These are phyloP conservation scores for Tipula helvola DNA, from an alignment of 2,888 invertebrate species.

Conservation along the genomic window DNA sequence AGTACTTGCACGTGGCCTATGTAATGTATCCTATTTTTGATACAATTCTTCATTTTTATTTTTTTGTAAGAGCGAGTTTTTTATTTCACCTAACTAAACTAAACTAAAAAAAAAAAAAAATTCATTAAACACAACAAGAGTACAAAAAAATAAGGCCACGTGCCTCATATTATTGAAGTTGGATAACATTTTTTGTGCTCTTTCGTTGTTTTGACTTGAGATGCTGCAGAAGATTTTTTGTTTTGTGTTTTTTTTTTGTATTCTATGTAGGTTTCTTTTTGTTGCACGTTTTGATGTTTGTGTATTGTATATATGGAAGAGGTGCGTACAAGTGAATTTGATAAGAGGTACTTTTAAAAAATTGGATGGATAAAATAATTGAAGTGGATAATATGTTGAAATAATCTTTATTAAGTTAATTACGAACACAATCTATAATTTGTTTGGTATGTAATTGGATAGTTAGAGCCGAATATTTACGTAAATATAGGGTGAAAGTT, in stretches of 20 bases:
- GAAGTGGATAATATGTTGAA: constrained; percentile 4
- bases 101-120: too few relatives aligned
- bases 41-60: constrained; percentile 20
- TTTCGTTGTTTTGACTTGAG: background rate
- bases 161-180: background rate
- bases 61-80: background rate
- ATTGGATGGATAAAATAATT: background rate
- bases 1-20: constrained; percentile 28
- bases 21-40: constrained; percentile 33
- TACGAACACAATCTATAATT: background rate
- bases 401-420: constrained; percentile 4
- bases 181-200: background rate
- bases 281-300: background rate
- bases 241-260: background rate
- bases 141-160: background rate
- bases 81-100: background rate
- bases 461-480: background rate
- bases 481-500: background rate
- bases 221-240: background rate
- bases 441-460: background rate
- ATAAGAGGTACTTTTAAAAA: background rate
- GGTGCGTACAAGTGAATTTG: background rate
- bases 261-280: background rate
- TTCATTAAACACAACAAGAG: background rate
- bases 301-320: background rate